A percentile compares a stretch with the other conserved stretches of the same genome.
phyloP scores from a whole-genome alignment of 2,113 vertebrate species.

The Rhineura floridana region DNA sequence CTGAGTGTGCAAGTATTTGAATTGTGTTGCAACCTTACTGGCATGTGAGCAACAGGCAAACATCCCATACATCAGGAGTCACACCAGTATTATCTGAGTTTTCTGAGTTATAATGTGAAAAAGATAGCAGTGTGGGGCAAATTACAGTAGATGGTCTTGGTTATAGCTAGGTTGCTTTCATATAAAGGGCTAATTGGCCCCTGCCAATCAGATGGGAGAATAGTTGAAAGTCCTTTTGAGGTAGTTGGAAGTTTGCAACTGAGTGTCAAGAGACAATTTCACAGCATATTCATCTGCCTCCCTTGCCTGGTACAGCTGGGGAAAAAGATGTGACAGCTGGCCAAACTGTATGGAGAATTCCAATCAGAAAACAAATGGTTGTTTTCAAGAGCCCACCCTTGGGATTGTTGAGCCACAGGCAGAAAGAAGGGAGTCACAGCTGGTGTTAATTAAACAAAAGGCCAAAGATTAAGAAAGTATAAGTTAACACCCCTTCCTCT shows the following conservation, averaged over 20 bases:
- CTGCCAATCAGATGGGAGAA: not conserved
- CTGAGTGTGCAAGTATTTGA: not conserved
- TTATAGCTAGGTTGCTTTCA: not conserved
- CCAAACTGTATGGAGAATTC: not conserved
- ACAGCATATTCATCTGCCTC: not conserved
- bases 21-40: not conserved
- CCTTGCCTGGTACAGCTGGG: fast-evolving
- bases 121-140: not conserved
- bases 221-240: not conserved
- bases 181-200: not conserved
- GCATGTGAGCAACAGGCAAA: not conserved
- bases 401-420: conserved; percentile 10
- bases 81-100: not conserved
- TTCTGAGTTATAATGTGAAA: not conserved
- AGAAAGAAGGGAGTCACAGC: conserved; percentile 21
- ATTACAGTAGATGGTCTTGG: not conserved
- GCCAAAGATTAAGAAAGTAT: conserved; percentile 33
- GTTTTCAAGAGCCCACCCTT: conserved; percentile 18
- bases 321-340: not conserved
- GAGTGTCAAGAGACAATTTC: not conserved
- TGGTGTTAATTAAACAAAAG: conserved; percentile 34
- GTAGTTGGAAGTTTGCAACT: not conserved
- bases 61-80: not conserved
- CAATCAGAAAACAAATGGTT: not conserved
- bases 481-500: not conserved